Evolutionary conservation across 2,888 invertebrate species (phyloP), one percentile per base, ranked within the genome.

Genomic region (Sinelater perroti): DNA sequence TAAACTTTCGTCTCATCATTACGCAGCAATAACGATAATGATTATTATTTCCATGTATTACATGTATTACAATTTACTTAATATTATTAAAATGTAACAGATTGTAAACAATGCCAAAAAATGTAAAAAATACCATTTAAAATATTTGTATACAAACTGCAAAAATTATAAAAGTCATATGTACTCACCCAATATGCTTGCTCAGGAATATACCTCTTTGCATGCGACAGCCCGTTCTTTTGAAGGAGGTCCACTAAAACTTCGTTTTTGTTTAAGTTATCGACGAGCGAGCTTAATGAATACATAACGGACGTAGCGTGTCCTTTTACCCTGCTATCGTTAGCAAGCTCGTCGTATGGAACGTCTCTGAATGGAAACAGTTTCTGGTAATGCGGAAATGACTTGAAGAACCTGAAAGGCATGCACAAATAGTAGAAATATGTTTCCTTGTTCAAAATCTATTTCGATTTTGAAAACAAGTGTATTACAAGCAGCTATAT

Each of bases 221-320:
- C 62, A 64, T 81, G 81, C 42, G 74, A 80, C 60, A 76, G 71
- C 7, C 82, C 83, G 24, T 80, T 79, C 67, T 78, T 81, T 47
- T 75, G 62, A 24, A 83, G 78, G 55, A 82, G 75, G 60, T 80
- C 78, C 1, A 79, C 76, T 46, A 84, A 71, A 52, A 74, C 74
- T 21, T 78, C 80, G 4, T 77, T 70, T 66, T 83, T 82, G 47
- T 81, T 79, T 57, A 84, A 72, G 52, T 80, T 79, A 65, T 82
- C 80, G 30, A 85, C 76, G 16, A 81, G 71, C 16, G 77, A 78
- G 38, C 75, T 77, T 51, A 85, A 66, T 3, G 82, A 77, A 59
- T 79, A 77, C 70, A 82, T 74, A 31, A 84, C 79, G 49, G 76
- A 80, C 24, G 76, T 73, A 31, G 79, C 81, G 67, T 85, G 85